phyloP scores from a whole-genome alignment of 2,797 vertebrate genomes.

The Margarornis squamiger region DNA sequence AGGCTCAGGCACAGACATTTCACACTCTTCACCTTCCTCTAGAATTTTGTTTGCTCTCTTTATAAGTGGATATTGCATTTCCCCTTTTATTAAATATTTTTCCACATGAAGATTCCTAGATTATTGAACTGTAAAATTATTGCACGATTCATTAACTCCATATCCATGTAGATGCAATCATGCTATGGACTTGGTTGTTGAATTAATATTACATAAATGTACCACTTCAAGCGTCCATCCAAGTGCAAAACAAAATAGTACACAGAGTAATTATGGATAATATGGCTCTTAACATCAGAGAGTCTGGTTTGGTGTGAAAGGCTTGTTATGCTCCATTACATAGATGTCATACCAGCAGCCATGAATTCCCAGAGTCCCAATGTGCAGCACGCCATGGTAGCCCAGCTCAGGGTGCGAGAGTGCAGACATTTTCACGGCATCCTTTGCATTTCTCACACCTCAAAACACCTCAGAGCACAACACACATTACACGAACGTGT shows the following conservation, averaged over 20 bases:
- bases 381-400: neutral
- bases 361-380: neutral
- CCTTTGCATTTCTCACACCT: neutral
- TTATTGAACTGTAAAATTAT: neutral
- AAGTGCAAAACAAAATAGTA: neutral
- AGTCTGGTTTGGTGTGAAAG: neutral
- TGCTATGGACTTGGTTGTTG: neutral
- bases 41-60: neutral
- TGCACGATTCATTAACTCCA: neutral
- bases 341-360: neutral
- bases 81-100: neutral
- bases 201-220: neutral
- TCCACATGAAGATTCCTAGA: neutral
- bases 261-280: neutral
- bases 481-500: rapidly evolving
- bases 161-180: neutral
- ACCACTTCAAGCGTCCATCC: neutral
- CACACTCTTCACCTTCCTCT: neutral
- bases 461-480: neutral
- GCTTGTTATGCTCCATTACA: neutral
- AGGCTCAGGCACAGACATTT: neutral
- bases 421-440: neutral
- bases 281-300: neutral
- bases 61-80: neutral
- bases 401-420: neutral